Base-by-base conservation (phyloP, 2,113 vertebrate genomes). In the Onychorhynchus coronatus region DNA sequence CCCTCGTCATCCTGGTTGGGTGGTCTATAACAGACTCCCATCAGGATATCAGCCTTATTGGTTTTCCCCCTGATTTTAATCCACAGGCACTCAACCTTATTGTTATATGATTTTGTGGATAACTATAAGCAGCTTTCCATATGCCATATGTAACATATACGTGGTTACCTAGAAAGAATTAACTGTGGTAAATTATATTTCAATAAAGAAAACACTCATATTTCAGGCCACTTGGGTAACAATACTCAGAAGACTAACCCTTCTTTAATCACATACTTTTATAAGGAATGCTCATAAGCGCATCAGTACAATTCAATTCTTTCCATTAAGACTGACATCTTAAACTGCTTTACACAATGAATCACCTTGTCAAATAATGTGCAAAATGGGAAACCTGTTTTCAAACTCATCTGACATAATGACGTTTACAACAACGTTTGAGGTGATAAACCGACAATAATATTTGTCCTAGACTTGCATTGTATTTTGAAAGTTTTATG, bases 341-440 rank as follows among this genome's bases (percentile, higher is more conserved):
- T 98, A 97, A 98, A 97, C 96, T 94, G 95, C 87, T 96, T 90
- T 94, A 96, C 95, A 96, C 97, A 97, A 97, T 98, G 96, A 97
- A 98, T 98, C 97, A 97, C 97, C 96, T 98, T 98, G 97, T 98
- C 97, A 98, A 97, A 98, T 97, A 97, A 98, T 98, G 97, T 96
- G 95, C 20, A 5, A 97, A 98, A 98, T 97, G 94, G 94, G 98
- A 98, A 98, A 97, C 95, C 96, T 97, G 96, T 97, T 98, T 97
- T 97, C 96, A 97, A 97, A 97, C 94, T 98, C 95, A 96, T 97
- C 96, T 96, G 95, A 98, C 97, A 95, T 97, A 97, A 97, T 98
- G 97, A 97, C 97, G 97, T 96, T 97, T 98, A 95, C 97, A 97
- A 97, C 97, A 98, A 97, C 95, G 91, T 97, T 97, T 97, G 95